Percentiles rank a stretch among this genome's conserved stretches.
These are phyloP conservation scores for Alloplasta piceator DNA, from an alignment of 2,888 invertebrate genomes.

Conservation along the genomic window DNA sequence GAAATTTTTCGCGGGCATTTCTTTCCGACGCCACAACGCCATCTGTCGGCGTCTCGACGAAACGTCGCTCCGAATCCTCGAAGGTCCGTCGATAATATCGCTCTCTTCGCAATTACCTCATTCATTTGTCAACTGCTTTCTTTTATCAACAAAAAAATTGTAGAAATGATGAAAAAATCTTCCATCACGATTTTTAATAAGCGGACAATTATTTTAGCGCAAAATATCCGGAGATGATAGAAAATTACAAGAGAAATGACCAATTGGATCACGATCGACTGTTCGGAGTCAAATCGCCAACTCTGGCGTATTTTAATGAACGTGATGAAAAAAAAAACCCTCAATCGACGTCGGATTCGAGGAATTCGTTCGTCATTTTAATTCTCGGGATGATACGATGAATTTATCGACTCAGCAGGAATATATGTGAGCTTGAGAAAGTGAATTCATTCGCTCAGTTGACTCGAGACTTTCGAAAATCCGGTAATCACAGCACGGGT, in stretches of 20 bases:
- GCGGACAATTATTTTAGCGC: neutral
- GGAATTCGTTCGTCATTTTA: no score
- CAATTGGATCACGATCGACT: conserved; percentile 20
- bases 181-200: neutral
- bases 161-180: neutral
- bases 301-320: neutral
- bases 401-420: neutral
- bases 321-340: no score
- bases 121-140: no score
- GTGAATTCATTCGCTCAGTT: conserved; percentile 50
- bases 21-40: no score
- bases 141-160: neutral
- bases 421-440: neutral
- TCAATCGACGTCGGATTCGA: no score
- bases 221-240: neutral
- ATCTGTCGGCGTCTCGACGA: no score
- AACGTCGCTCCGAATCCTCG: no score
- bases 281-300: neutral
- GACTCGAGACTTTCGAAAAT: conserved; percentile 68
- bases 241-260: conserved; percentile 32
- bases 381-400: neutral
- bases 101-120: no score
- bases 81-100: no score
- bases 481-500: conserved; percentile 71
- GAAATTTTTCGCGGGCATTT: no score